Percentiles rank a stretch among this genome's conserved stretches.
Evolutionary conservation across 2,888 invertebrate genomes (phyloP).

Genomic region (Athripsodes cinereus): DNA sequence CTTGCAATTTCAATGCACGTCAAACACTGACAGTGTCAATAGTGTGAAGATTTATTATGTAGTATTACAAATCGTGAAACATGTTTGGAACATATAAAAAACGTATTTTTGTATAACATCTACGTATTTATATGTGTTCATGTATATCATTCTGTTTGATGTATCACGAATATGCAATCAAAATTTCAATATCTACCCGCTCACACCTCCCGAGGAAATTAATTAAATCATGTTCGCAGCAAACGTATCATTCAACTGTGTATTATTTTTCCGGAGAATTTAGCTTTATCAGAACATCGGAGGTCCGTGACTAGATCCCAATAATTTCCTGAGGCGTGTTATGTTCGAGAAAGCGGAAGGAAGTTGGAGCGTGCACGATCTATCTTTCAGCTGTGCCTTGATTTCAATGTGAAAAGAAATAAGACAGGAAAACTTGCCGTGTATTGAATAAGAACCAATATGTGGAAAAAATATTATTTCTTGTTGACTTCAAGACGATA

Average conservation of each 20-base stretch:
- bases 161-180: no score
- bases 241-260: background rate
- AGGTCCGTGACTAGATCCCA: constrained; percentile 19
- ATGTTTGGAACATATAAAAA: no score
- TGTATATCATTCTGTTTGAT: no score
- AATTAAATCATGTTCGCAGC: background rate
- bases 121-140: no score
- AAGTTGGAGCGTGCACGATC: constrained; percentile 17
- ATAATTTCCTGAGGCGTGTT: constrained; percentile 23
- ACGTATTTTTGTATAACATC: no score
- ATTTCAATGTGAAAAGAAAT: constrained; percentile 6
- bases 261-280: background rate
- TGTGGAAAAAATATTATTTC: constrained; percentile 2
- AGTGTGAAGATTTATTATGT: no score
- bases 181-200: no score
- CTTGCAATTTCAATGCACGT: no score
- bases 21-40: no score
- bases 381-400: constrained; percentile 1
- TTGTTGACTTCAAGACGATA: background rate
- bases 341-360: constrained; percentile 18
- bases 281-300: background rate
- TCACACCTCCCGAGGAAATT: no score
- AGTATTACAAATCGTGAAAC: no score
- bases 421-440: background rate
- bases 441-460: background rate